A percentile compares a stretch with the other conserved stretches of the same genome.
Conservation (phyloP, 2,797 vertebrate species). For the Pteropus rufus region DNA sequence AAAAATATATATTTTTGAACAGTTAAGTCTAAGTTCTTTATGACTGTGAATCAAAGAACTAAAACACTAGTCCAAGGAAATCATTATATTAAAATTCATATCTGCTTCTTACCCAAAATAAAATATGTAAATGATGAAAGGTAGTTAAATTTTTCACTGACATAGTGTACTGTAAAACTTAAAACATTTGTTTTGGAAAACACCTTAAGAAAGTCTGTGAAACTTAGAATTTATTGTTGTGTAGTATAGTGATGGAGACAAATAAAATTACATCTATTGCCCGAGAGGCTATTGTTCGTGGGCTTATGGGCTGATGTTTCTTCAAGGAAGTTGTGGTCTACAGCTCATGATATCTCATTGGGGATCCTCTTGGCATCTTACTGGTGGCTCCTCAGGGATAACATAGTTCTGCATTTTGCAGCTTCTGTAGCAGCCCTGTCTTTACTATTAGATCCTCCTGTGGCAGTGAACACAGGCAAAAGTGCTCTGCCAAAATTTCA, state of each 20-base stretch:
- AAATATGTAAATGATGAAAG: neutral
- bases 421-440: neutral
- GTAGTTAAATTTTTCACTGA: neutral
- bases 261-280: neutral
- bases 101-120: neutral
- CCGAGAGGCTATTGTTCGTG: neutral
- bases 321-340: neutral
- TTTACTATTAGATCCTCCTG: neutral
- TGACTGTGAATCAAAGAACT: neutral
- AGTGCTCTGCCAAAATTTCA: neutral
- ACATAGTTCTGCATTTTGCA: neutral
- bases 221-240: neutral
- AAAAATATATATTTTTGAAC: neutral
- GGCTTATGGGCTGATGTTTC: neutral
- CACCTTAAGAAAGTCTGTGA: neutral
- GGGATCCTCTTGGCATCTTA: neutral
- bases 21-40: neutral
- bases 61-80: neutral
- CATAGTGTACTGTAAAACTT: neutral
- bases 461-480: neutral
- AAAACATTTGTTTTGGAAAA: slow-evolving; percentile 17
- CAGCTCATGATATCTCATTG: neutral
- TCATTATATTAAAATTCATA: neutral
- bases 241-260: neutral
- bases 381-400: neutral